Percentiles rank a stretch among this genome's conserved stretches.
These are phyloP conservation scores for Trimorus sp. DNA, from an alignment of 2,888 invertebrate species.

Conservation along the genomic window DNA sequence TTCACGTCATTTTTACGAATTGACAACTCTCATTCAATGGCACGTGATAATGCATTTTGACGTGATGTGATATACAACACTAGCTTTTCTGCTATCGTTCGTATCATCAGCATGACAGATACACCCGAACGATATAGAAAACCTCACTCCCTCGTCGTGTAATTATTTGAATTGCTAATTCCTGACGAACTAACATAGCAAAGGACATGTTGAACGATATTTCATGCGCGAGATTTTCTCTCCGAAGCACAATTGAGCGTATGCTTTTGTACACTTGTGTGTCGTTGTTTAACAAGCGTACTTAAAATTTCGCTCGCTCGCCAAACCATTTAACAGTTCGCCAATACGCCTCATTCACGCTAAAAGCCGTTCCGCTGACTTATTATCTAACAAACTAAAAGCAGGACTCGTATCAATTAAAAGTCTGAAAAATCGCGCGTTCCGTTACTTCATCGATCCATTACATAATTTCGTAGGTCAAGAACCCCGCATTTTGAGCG, in stretches of 20 bases:
- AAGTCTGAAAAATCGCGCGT: constrained; percentile 16
- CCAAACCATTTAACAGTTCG: constrained; percentile 4
- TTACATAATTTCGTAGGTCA: constrained; percentile 51
- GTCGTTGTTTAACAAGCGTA: constrained; percentile 10
- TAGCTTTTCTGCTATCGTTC: constrained; percentile 31
- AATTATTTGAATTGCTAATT: constrained; percentile 65
- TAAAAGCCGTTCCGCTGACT: neutral
- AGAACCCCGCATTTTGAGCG: constrained; percentile 13
- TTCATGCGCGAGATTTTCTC: constrained; percentile 33
- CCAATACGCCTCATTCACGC: neutral
- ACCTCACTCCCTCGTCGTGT: constrained; percentile 38
- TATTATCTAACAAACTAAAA: constrained; percentile 19
- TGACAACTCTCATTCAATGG: constrained; percentile 12
- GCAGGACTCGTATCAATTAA: constrained; percentile 9
- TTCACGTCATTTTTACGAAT: constrained; percentile 16
- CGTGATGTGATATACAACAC: constrained; percentile 33
- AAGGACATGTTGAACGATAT: constrained; percentile 24
- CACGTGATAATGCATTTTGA: constrained; percentile 30
- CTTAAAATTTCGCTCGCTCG: neutral
- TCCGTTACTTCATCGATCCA: constrained; percentile 25
- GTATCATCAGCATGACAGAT: constrained; percentile 41
- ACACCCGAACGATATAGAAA: constrained; percentile 34
- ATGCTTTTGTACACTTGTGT: constrained; percentile 6
- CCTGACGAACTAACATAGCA: constrained; percentile 27
- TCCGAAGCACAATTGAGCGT: constrained; percentile 25